These are phyloP conservation scores for Actinostola sp. DNA, from an alignment of 92 coral and sea anemone genomes.

Conservation along the genomic window DNA sequence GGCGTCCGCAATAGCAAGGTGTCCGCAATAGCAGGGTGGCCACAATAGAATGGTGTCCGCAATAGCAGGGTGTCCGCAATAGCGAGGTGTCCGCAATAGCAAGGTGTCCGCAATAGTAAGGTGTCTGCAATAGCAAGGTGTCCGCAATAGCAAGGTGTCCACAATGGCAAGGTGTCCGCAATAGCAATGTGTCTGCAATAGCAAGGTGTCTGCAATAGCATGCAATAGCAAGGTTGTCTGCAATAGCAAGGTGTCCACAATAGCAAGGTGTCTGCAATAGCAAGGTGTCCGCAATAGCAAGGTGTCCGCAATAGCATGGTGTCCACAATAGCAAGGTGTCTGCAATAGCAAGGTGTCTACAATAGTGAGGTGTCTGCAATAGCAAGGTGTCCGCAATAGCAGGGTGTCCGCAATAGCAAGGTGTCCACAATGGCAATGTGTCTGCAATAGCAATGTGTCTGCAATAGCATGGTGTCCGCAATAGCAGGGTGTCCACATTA, in stretches of 20 bases:
- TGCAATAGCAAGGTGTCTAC: neutral
- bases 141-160: neutral
- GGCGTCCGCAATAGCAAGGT: neutral
- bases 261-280: neutral
- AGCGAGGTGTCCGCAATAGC: neutral
- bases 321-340: neutral
- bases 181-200: too few species aligned
- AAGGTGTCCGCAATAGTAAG: neutral
- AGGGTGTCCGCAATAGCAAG: too few species aligned
- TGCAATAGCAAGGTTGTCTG: neutral
- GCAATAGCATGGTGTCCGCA: too few species aligned
- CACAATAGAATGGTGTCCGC: neutral
- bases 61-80: neutral
- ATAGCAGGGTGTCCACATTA: too few species aligned
- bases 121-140: neutral
- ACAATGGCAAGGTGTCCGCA: too few species aligned
- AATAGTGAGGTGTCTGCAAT: neutral
- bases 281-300: neutral
- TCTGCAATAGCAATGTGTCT: too few species aligned
- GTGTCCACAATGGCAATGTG: too few species aligned
- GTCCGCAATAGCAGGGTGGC: neutral
- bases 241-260: neutral
- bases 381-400: too few species aligned
- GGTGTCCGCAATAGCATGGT: neutral
- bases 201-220: neutral